Base-by-base conservation (phyloP, 23 tunicate genomes). In the Halocynthia aurantium region DNA sequence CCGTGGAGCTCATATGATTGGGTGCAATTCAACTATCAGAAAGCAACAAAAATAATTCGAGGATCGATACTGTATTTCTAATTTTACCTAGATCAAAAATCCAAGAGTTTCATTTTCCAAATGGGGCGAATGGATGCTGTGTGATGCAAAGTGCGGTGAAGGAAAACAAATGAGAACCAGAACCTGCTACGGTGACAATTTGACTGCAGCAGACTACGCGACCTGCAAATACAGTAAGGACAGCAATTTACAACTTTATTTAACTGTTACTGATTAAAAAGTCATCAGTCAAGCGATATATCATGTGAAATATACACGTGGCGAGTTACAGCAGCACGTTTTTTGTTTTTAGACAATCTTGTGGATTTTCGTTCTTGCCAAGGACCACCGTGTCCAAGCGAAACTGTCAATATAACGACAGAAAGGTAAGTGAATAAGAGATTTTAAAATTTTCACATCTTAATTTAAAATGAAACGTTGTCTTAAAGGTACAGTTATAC, bases 101-200 rank as follows among this genome's bases (percentile, higher is more conserved):
- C 44, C 44, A 11, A 65, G 70, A 15, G n/a, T 65, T 49, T n/a
- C 78, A 54, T 74, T 51, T 54, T 74, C 78, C 1, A 74, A 74
- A 54, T 74, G 78, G 78, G 56, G 64, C 15, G 22, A 21, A 7
- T 74, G 85, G 78, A 52, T 74, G 62, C 19, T 21, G 17, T 74
- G 78, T 54, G 19, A 53, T 49, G 62, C 78, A 56, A 52, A 22
- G 13, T 53, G 22, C 17, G 72, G 85, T 71, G 69, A 68, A 62
- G 85, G 85, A 55, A 71, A 61, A 72, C 78, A 72, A 15, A 49
- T 70, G 52, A 57, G 85, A 57, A 72, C 85, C 72, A 71, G 77
- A 44, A 72, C 53, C 50, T 81, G 85, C 62, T 81, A 19, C 31
- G 78, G 60, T 15, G 57, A 74, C 6, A 74, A 54, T 54, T 56